Evolutionary conservation across 2,888 invertebrate genomes (phyloP).

Genomic region (Bugulina stolonifera): DNA sequence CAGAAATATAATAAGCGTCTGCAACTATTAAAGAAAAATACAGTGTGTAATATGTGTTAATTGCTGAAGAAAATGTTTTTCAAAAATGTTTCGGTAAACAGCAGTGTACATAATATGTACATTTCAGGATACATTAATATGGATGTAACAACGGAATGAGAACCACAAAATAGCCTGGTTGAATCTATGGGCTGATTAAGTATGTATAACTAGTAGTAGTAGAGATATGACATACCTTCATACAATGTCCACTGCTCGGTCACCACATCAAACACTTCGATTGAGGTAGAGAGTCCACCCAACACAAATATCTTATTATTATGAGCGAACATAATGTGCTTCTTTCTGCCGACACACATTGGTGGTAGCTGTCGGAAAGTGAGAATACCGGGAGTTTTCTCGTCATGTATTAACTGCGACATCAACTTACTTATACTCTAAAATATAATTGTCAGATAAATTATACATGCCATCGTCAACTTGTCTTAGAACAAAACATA

Average conservation of each 20-base stretch:
- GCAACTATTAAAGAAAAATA: too few species aligned
- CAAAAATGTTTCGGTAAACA: too few species aligned
- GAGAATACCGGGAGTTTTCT: neutral
- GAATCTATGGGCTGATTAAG: too few species aligned
- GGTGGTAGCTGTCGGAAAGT: neutral
- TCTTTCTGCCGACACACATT: neutral
- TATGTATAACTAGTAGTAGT: too few species aligned
- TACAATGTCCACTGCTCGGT: slow-evolving; percentile 46
- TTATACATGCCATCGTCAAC: too few species aligned
- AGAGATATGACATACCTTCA: slow-evolving; percentile 33
- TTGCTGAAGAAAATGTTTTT: too few species aligned
- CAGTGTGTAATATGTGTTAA: too few species aligned
- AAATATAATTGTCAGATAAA: too few species aligned
- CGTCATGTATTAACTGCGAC: slow-evolving; percentile 8
- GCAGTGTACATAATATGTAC: neutral
- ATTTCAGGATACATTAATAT: neutral
- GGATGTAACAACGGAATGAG: neutral
- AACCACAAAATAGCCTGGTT: too few species aligned
- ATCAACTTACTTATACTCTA: too few species aligned
- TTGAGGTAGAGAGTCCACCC: slow-evolving; percentile 32
- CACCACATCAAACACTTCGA: slow-evolving; percentile 40
- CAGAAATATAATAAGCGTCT: too few species aligned
- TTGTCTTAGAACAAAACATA: too few species aligned
- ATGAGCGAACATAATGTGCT: slow-evolving; percentile 8
- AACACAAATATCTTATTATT: neutral